Evolutionary conservation across 2,797 vertebrate genomes (phyloP).

Genomic region (Scolopax bukidnonensis): DNA sequence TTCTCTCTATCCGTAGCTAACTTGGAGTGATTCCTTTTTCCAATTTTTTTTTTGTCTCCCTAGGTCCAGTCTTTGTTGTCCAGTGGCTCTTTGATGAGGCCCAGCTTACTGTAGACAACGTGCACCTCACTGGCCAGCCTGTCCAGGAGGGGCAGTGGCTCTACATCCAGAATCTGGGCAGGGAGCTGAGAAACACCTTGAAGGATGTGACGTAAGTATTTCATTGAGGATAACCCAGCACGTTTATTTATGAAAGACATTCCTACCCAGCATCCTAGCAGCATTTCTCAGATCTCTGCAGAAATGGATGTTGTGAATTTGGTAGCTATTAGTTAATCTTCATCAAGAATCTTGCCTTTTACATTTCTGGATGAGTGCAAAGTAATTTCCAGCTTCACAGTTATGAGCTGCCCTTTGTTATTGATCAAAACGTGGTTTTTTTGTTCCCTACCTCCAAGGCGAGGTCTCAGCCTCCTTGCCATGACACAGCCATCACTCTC

Average conservation of each 20-base stretch:
- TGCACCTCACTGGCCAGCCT: constrained; percentile 94
- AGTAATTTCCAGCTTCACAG: not conserved
- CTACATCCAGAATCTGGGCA: constrained; percentile 95
- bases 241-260: not conserved
- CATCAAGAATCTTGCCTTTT: not conserved
- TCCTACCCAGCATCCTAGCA: not conserved
- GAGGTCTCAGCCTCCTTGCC: not conserved
- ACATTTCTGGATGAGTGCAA: not conserved
- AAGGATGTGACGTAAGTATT: constrained; percentile 91
- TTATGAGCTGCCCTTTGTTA: not conserved
- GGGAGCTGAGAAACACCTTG: constrained; percentile 92
- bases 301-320: not conserved
- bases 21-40: not conserved
- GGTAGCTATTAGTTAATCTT: not conserved
- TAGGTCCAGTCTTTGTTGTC: constrained; percentile 96
- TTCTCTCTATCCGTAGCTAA: not conserved
- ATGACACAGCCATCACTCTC: not conserved
- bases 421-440: not conserved
- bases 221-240: not conserved
- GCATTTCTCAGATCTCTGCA: not conserved
- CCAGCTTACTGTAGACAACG: constrained; percentile 94
- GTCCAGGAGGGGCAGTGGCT: constrained; percentile 97
- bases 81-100: constrained; percentile 99
- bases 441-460: not conserved
- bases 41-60: not conserved